Evolutionary conservation across 2,113 vertebrate species (phyloP), one percentile per base, ranked within the genome.

Genomic region (Poeciliopsis retropinna): DNA sequence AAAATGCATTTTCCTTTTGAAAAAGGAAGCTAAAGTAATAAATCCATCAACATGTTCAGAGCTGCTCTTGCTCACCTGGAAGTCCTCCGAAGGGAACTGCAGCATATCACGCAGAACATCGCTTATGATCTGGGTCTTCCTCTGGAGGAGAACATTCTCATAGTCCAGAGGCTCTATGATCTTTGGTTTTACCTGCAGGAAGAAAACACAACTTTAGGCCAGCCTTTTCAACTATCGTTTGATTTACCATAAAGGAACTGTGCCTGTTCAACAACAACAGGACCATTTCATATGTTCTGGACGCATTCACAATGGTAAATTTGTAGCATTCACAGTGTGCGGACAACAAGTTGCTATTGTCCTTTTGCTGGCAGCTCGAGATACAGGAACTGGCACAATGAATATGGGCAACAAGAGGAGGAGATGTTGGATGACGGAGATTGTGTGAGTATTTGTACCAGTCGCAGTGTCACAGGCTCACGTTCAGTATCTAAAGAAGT

Each of bases 111-210:
- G 92, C 17, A 97, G 92, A 32, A 94, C 94, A 87, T 99, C 97
- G 1, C 96, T 98, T 87, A 99, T 86, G 90, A 99, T 99, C 91
- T 99, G 97, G 0, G 96, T 99, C 90, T 97, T 99, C 92, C 95
- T 99, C 85, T 99, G 98, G 29, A 97, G 91, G 0, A 99, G 91
- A 70, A 98, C 96, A 87, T 94, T 98, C 92, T 99, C 97, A 12
- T 99, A 99, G 91, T 99, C 98, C 74, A 99, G 94, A 0, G 98
- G 98, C 91, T 99, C 97, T 25, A 99, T 96, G 67, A 97, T 89
- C 91, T 99, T 99, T n/a, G 97, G 97, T 88, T 98, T 99, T 31
- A 96, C 96, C 97, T 99, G 70, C 92, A 87, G 29, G 82, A 95
- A 60, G 8, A 86, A 5, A 87, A 25, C 8, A 78, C 25, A 73